Base-by-base conservation (phyloP, 1,140 invertebrate genomes). In the Drosophila kurseongensis region DNA sequence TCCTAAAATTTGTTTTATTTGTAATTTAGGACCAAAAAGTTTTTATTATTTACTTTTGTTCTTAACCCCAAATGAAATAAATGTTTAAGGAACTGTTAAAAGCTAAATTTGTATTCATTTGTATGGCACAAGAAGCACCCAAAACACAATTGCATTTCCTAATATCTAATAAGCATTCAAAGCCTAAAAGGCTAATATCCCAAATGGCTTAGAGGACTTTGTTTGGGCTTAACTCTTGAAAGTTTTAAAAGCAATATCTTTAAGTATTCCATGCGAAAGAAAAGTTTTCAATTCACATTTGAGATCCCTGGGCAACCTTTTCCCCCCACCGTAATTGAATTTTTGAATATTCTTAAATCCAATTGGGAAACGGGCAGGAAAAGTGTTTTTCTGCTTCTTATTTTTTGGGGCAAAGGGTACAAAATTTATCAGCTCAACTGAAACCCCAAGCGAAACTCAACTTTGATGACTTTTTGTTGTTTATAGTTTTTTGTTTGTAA, bases 381-480 rank as follows among this genome's bases (percentile, higher is more conserved):
- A 69, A 69, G 63, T 69, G 67, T 80, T 75, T 45, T 61, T 41
- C 8, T 69, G 65, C 75, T 56, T 35, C 54, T 29, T 6, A 32
- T 10, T 12, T 18, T 27, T 58, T 7, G 16, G 59, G 51, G 23
- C 27, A 63, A 75, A 80, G 78, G 73, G 73, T 76, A 74, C 47
- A 54, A 51, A 67, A 78, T 78, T 82, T 73, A 82, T 78, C 79
- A 63, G 62, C 47, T 52, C 48, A 50, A 50, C 72, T 76, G 57
- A 74, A 69, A 66, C 72, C 55, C 51, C 50, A 42, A 48, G 68
- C 57, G 61, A 62, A 63, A 75, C 72, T 66, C 75, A 68, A 76
- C 73, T 78, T 78, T 78, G 76, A 78, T 77, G 60, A 68, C 55
- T 85, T 72, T 78, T 65, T 66, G 65, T 83, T 77, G 65, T 67